These are phyloP conservation scores for Stercorarius parasiticus DNA, from an alignment of 2,113 vertebrate species.

Conservation along the genomic window DNA sequence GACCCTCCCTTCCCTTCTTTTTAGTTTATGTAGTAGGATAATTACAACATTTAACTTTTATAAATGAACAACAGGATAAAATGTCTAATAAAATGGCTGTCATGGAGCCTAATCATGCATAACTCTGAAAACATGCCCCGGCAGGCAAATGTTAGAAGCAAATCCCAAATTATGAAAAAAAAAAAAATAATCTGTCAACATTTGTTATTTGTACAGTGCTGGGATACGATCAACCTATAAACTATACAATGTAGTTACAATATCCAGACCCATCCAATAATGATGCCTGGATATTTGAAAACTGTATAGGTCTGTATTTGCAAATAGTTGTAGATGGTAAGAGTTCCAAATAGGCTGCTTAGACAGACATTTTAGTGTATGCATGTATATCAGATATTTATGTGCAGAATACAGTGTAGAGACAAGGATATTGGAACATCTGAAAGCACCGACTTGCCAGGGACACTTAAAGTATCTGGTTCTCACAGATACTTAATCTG, in stretches of 20 bases:
- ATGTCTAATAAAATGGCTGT: conserved; percentile 15
- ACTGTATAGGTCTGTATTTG: neutral
- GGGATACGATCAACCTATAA: neutral
- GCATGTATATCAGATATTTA: neutral
- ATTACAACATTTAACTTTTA: conserved; percentile 43
- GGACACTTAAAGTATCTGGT: conserved; percentile 55
- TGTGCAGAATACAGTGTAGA: neutral
- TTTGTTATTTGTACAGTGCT: neutral
- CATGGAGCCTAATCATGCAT: conserved; percentile 26
- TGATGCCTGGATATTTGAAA: neutral
- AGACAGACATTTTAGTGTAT: neutral
- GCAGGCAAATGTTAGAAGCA: neutral
- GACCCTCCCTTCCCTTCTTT: neutral
- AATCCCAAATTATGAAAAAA: neutral
- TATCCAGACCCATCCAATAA: neutral
- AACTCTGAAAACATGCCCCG: neutral
- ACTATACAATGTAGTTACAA: neutral
- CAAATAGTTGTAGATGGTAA: neutral
- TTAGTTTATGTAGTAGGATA: conserved; percentile 1
- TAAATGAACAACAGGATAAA: conserved; percentile 10
- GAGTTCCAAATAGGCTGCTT: neutral
- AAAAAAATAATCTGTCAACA: neutral
- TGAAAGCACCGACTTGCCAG: conserved; percentile 6
- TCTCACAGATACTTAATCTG: conserved; percentile 48
- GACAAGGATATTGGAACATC: neutral